Base-by-base conservation (phyloP, 2,888 invertebrate species). In the Octonoba sinensis region DNA sequence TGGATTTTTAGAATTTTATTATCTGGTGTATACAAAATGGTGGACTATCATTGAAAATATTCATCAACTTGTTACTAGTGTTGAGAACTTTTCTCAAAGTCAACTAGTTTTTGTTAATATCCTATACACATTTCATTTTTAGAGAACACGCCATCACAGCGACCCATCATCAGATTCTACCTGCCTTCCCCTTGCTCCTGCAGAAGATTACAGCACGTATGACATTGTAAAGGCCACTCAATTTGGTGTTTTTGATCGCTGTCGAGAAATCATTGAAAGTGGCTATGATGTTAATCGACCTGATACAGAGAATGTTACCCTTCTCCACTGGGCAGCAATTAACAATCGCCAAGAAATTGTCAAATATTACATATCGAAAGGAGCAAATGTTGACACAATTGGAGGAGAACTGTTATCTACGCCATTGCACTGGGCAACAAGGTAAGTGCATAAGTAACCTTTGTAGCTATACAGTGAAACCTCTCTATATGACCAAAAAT, bases 271-370 rank as follows among this genome's bases (percentile, higher is more conserved):
- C 46, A 92, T 99, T 4, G 97, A 98, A 87, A 93, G 93, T 54
- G 98, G 98, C 1, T 94, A 94, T 90, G 95, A 97, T 90, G 96
- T 98, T 16, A 98, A 98, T 89, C 93, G 95, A 87, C 93, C 96
- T 62, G 99, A 99, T 89, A 91, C 92, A 8, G 85, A 99, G 89
- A 97, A 96, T 66, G 98, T 99, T 74, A 97, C 97, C 1, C 90
- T 99, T 69, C 90, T 99, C n/a, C 99, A 99, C 89, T 99, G 99
- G 99, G 99, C 99, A 51, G 95, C 99, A 20, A 99, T 99, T 87
- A 99, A 99, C 89, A 99, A 99, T 90, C 92, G 98, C 76, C 92
- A 93, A 85, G 96, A 98, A 86, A 95, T 99, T 86, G 95, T 97
- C 78, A 92, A 93, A 87, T 97, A 94, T 89, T 93, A 95, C 87